Conservation (phyloP, 2,888 invertebrate species). For the Oligia fasciuncula region DNA sequence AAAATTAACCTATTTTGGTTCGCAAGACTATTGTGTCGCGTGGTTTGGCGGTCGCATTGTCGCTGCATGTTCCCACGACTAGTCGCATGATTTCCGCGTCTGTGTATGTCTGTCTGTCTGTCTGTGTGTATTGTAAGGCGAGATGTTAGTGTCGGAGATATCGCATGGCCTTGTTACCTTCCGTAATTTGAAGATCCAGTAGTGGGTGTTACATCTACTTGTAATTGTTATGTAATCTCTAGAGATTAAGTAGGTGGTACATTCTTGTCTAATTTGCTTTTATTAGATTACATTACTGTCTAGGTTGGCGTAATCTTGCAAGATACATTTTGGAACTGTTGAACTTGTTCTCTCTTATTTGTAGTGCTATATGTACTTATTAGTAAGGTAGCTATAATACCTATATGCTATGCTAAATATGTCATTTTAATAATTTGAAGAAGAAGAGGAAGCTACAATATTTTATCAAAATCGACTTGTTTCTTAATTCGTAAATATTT, state of each 20-base stretch:
- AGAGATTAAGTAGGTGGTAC: constrained; percentile 25
- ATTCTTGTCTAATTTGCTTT: constrained; percentile 18
- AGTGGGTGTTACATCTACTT: constrained; percentile 48
- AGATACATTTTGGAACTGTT: neutral
- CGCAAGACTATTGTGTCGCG: constrained; percentile 55
- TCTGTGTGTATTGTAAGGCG: constrained; percentile 22
- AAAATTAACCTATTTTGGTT: constrained; percentile 61
- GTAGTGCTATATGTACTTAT: neutral
- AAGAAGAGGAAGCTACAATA: neutral
- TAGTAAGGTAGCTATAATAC: neutral
- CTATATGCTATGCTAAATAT: neutral
- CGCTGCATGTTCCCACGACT: constrained; percentile 64
- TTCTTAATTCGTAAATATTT: neutral
- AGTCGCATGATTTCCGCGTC: constrained; percentile 33
- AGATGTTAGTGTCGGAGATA: constrained; percentile 31
- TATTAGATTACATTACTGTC: neutral
- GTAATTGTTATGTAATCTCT: constrained; percentile 48
- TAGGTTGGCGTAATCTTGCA: neutral
- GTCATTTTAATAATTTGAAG: neutral
- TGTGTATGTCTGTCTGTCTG: constrained; percentile 9
- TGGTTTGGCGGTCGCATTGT: constrained; percentile 56
- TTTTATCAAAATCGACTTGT: neutral
- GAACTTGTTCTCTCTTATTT: neutral
- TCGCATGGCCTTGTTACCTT: constrained; percentile 54
- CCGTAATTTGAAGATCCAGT: constrained; percentile 54